These are phyloP conservation scores for Melopsittacus undulatus DNA, from an alignment of 2,797 vertebrate genomes.

Conservation along the genomic window DNA sequence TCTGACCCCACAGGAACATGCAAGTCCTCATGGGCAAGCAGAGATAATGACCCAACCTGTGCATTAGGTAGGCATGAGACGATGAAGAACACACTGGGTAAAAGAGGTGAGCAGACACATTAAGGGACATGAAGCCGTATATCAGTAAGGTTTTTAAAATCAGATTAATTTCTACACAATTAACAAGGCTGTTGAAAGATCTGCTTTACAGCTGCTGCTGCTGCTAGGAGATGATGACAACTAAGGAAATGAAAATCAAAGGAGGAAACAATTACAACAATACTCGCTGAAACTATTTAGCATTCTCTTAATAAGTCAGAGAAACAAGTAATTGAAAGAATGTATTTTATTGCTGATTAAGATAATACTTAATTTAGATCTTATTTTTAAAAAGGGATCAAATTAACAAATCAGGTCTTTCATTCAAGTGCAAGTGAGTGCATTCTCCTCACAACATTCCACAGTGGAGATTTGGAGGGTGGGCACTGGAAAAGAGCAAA, in stretches of 20 bases:
- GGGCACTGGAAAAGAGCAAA: neutral
- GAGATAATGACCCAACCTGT: neutral
- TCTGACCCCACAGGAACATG: neutral
- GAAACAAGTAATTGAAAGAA: conserved; percentile 72
- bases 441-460: neutral
- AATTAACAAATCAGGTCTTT: conserved; percentile 51
- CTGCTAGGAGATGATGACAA: conserved; percentile 73
- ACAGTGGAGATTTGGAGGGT: neutral
- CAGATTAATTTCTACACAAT: conserved; percentile 74
- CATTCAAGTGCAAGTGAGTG: neutral
- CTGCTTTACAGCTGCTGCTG: conserved; percentile 70
- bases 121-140: neutral
- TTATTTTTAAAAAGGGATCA: conserved; percentile 60
- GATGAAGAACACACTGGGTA: neutral
- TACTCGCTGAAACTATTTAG: conserved; percentile 70
- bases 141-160: conserved; percentile 64
- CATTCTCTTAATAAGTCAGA: conserved; percentile 68
- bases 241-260: conserved; percentile 78
- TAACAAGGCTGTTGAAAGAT: conserved; percentile 73
- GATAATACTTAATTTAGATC: conserved; percentile 70
- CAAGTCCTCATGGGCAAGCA: neutral
- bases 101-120: conserved; percentile 2
- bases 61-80: neutral
- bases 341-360: conserved; percentile 72
- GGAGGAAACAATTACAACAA: conserved; percentile 78